A percentile compares a stretch with the other conserved stretches of the same genome.
These are phyloP conservation scores for Pseudoatta argentina DNA, from an alignment of 1,140 invertebrate species.

Conservation along the genomic window DNA sequence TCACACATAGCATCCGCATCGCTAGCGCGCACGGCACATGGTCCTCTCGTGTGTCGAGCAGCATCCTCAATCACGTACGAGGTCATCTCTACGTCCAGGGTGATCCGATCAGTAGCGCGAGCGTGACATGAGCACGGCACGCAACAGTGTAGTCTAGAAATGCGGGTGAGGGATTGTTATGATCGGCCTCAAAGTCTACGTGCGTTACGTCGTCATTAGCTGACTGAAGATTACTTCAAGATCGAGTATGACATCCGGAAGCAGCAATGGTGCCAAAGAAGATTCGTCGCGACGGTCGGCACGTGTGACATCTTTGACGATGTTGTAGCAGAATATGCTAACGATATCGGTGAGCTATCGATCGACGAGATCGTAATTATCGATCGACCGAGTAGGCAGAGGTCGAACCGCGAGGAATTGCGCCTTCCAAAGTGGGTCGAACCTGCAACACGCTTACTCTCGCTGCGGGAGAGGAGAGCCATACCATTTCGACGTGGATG, in stretches of 20 bases:
- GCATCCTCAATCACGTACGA: slow-evolving; percentile 27
- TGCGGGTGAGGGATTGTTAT: neutral
- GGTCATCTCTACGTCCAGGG: slow-evolving; percentile 24
- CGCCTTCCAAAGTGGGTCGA: slow-evolving; percentile 43
- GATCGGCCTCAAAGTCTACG: slow-evolving; percentile 20
- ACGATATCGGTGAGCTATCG: neutral
- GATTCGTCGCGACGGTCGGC: neutral
- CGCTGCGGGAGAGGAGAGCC: slow-evolving; percentile 10
- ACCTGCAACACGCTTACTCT: slow-evolving; percentile 24
- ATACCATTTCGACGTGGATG: slow-evolving; percentile 50
- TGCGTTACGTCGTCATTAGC: neutral
- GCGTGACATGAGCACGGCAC: slow-evolving; percentile 20
- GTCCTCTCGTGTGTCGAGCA: slow-evolving; percentile 26
- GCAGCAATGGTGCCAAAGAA: neutral
- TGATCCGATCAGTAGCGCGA: slow-evolving; percentile 44
- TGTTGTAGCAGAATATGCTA: slow-evolving; percentile 6
- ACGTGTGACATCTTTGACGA: slow-evolving; percentile 4
- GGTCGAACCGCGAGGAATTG: slow-evolving; percentile 36
- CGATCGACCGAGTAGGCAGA: slow-evolving; percentile 2
- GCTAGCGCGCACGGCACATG: slow-evolving; percentile 44
- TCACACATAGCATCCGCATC: slow-evolving; percentile 33
- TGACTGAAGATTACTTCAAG: neutral
- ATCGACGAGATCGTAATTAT: slow-evolving; percentile 24
- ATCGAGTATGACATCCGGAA: slow-evolving; percentile 19
- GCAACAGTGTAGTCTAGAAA: neutral